phyloP scores from a whole-genome alignment of 2,113 vertebrate genomes.

The Xiphorhynchus elegans region DNA sequence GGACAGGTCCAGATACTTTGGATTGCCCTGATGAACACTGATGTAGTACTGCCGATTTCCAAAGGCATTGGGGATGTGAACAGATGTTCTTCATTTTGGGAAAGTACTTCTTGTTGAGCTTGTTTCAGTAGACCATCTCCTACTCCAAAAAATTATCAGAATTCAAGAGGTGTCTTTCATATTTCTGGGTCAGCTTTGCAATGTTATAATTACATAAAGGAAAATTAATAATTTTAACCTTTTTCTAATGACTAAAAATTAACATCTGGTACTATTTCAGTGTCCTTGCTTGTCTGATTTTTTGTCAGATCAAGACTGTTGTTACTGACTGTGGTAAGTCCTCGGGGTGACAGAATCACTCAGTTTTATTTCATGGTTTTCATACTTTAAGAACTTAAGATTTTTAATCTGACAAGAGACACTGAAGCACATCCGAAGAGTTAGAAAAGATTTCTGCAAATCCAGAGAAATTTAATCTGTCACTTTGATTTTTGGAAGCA shows the following conservation, averaged over 20 bases:
- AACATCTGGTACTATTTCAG: background rate
- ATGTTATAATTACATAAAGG: background rate
- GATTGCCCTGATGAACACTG: background rate
- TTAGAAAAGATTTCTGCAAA: slow-evolving; percentile 26
- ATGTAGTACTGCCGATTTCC: background rate
- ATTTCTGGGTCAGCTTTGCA: background rate
- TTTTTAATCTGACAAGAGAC: slow-evolving; percentile 50
- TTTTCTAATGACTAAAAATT: background rate
- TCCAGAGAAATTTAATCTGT: slow-evolving; percentile 16
- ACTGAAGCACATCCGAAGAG: background rate
- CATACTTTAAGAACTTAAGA: background rate
- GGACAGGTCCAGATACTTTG: background rate
- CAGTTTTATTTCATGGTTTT: slow-evolving; percentile 24
- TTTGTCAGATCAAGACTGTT: background rate
- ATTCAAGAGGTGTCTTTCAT: background rate
- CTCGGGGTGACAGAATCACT: slow-evolving; percentile 14
- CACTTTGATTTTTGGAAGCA: background rate
- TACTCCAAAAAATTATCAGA: background rate
- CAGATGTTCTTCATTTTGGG: background rate
- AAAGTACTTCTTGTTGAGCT: background rate
- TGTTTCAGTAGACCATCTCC: background rate
- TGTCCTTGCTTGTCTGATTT: background rate
- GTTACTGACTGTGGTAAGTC: background rate
- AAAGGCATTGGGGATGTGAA: accelerated
- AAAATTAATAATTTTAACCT: background rate